Base-by-base conservation (phyloP, 2,888 invertebrate genomes). In the Acrobasis consociella region DNA sequence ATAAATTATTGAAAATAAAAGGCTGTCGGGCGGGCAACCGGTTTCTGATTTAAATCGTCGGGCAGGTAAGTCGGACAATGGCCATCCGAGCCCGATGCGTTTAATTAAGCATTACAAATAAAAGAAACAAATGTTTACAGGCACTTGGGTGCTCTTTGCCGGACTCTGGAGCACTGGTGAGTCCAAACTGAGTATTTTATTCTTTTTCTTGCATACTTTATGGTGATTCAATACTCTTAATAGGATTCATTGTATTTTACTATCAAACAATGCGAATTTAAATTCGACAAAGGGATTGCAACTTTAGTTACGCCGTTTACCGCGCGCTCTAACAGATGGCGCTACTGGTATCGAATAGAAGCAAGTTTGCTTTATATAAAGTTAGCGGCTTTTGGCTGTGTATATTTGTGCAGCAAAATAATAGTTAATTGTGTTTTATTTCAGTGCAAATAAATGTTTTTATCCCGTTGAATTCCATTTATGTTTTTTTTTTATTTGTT, bases 51-150 rank as follows among this genome's bases (percentile, higher is more conserved):
- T 79, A 82, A 85, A 87, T 85, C 87, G 78, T 75, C 76, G 82
- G 75, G 78, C 85, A 87, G 88, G 89, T 88, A 88, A 87, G 87
- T 85, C 78, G 85, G 85, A 88, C 88, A 89, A 89, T 88, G 86
- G 86, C 80, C 83, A 84, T 85, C 84, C 79, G 78, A 79, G 81
- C 84, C 83, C 86, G 85, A 87, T 85, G 85, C 86, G 78, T 81
- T 87, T 89, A 89, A 89, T 89, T 89, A 89, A 86, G 87, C 83
- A 86, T 82, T 83, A 79, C 76, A 81, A 87, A 82, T 81, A 86
- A 85, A 87, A 84, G 80, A 85, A 76, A 53, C 37, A 49, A 78
- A 76, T 69, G 67, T 62, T 59, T 60, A 63, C 58, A 65, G 67
- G 68, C 62, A 64, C 63, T 63, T 66, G 65, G 66, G 66, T 67